phyloP scores from a whole-genome alignment of 2,888 invertebrate genomes.

The Trissoscelio sp. region DNA sequence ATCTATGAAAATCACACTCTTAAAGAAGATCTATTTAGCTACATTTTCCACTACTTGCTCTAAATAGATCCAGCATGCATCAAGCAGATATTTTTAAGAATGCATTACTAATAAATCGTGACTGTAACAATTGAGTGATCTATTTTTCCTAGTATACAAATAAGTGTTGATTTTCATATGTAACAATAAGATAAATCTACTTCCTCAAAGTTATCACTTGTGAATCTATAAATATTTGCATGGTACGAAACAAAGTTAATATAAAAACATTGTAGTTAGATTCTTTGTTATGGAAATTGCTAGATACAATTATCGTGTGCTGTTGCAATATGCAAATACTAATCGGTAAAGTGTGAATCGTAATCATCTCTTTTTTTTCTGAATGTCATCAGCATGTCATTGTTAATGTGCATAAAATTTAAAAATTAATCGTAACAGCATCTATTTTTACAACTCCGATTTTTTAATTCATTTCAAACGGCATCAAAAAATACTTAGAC shows the following conservation, averaged over 20 bases:
- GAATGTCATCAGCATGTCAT: constrained; percentile 24
- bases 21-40: too few species aligned
- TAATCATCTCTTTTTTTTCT: constrained; percentile 21
- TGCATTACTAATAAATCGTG: too few species aligned
- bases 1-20: too few species aligned
- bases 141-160: neutral
- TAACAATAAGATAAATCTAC: neutral
- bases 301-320: constrained; percentile 19
- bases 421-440: neutral
- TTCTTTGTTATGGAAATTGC: constrained; percentile 47
- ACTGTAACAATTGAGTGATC: too few species aligned
- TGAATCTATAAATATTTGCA: neutral
- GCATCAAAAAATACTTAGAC: too few species aligned
- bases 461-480: neutral
- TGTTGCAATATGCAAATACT: constrained; percentile 20
- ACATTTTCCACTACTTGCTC: too few species aligned
- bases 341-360: constrained; percentile 10
- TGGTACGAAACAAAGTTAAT: neutral
- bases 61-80: too few species aligned
- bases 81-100: too few species aligned
- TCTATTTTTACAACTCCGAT: neutral
- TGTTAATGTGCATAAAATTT: constrained; percentile 6
- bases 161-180: neutral
- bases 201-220: constrained; percentile 18
- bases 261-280: constrained; percentile 26